Conservation (phyloP, 2,113 vertebrate genomes). For the Oryzias javanicus region DNA sequence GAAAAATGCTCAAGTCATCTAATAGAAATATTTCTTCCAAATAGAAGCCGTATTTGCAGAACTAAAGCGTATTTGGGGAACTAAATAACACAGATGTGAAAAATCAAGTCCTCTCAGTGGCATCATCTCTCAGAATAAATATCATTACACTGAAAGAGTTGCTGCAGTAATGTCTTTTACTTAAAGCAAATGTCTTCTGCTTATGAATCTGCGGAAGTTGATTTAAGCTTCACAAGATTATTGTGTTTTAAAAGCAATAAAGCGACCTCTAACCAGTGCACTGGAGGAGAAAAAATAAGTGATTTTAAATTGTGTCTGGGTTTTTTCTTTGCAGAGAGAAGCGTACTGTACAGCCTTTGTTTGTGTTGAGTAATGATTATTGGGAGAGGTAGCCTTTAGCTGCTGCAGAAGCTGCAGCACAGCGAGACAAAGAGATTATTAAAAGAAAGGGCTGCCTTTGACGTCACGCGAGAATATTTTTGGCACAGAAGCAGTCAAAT, state of each 20-base stretch:
- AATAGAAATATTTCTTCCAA: too few relatives aligned
- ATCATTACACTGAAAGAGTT: not conserved
- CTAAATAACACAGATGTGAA: not conserved
- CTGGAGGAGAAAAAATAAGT: slow-evolving; percentile 9
- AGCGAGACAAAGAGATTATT: slow-evolving; percentile 4
- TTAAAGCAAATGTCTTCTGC: slow-evolving; percentile 15
- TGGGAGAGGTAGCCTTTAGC: slow-evolving; percentile 31
- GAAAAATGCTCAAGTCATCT: too few relatives aligned
- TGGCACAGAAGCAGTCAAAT: slow-evolving; percentile 25
- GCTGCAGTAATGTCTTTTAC: slow-evolving; percentile 26
- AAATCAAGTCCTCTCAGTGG: not conserved
- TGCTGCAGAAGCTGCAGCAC: not conserved
- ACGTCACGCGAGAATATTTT: slow-evolving; percentile 49
- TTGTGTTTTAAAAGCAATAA: slow-evolving; percentile 33
- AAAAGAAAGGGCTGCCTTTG: slow-evolving; percentile 23
- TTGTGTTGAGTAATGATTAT: slow-evolving; percentile 36
- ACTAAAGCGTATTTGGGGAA: too few relatives aligned
- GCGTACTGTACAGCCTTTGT: slow-evolving; percentile 10
- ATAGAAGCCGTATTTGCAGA: too few relatives aligned
- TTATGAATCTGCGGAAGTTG: slow-evolving; percentile 16
- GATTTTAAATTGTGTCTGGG: slow-evolving; percentile 11
- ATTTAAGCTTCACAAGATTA: slow-evolving; percentile 15
- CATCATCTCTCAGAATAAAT: slow-evolving; percentile 3
- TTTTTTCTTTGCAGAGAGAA: not conserved
- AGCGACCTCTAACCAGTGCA: not conserved